Evolutionary conservation across 2,888 invertebrate species (phyloP), one percentile per base, ranked within the genome.

Genomic region (Lithosia quadra): DNA sequence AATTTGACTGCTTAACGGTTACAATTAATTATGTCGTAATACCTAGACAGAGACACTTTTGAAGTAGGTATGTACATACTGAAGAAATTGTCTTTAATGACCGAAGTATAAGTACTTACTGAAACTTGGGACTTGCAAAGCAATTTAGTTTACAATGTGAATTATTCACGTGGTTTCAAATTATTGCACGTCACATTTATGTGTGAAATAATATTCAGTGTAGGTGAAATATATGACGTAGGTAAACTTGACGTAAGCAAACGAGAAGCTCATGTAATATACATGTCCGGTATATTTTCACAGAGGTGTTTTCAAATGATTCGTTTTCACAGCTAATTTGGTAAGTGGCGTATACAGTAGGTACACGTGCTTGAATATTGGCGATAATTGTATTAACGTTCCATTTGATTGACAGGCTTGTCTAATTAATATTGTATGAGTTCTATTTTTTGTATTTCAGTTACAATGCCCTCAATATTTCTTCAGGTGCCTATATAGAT

Each of bases 381-480:
- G 43, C 58, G 24, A 21, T 59, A 65, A 65, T 49, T 34, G 60
- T 60, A 34, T 59, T 55, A 65, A 58, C 21, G 66, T 58, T 15
- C 21, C 34, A 69, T 28, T 34, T 24, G 21, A 57, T 21, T 63
- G 66, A 66, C 67, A 69, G 28, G 61, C 64, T 60, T 67, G 15
- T 15, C 66, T 59, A 75, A 72, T 72, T 69, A 53, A 67, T 59
- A 53, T 66, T 67, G 36, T 69, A 60, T 57, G 53, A 58, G 28
- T 66, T 67, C 56, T 67, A 18, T 13, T 63, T 24, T 22, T 18
- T 57, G 22, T 63, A 22, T 33, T 36, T 58, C 18, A 22, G 34
- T 55, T 62, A 53, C 53, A 62, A 33, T 53, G 28, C 1, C 33
- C 49, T 62, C 24, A 49, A 62, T 62, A n/a, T 62, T 28, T 15